These are phyloP conservation scores for Xiphophorus maculatus DNA, from an alignment of 2,113 vertebrate species.

Conservation along the genomic window DNA sequence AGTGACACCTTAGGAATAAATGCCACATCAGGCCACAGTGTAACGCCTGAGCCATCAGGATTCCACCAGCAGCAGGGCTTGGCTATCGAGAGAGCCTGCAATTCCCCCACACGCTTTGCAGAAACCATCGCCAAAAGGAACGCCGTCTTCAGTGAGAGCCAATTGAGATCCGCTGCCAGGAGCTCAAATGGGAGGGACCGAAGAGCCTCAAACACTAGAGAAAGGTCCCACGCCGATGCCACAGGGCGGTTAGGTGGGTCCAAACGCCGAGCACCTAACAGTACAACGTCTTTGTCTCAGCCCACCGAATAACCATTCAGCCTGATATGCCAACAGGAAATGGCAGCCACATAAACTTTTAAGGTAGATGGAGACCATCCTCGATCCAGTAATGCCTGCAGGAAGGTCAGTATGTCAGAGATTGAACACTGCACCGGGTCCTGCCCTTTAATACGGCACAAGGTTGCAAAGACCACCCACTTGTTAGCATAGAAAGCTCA, in stretches of 20 bases:
- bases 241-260: background rate
- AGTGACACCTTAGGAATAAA: too few species aligned
- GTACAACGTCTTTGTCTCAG: background rate
- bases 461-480: background rate
- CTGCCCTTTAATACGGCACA: background rate
- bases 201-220: background rate
- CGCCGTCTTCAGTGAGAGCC: too few species aligned
- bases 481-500: background rate
- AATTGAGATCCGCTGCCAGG: background rate
- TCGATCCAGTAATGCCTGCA: background rate
- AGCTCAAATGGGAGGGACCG: background rate
- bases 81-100: too few species aligned
- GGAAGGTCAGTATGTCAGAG: background rate
- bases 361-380: background rate
- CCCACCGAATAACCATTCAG: background rate
- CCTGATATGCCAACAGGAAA: background rate
- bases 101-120: too few species aligned
- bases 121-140: too few species aligned
- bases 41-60: too few species aligned
- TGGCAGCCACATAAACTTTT: background rate
- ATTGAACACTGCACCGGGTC: too few species aligned
- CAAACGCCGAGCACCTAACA: background rate
- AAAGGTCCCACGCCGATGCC: background rate
- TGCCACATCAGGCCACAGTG: too few species aligned
- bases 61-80: too few species aligned